Conservation (phyloP, 2,113 vertebrate species). For the Helogale parvula region DNA sequence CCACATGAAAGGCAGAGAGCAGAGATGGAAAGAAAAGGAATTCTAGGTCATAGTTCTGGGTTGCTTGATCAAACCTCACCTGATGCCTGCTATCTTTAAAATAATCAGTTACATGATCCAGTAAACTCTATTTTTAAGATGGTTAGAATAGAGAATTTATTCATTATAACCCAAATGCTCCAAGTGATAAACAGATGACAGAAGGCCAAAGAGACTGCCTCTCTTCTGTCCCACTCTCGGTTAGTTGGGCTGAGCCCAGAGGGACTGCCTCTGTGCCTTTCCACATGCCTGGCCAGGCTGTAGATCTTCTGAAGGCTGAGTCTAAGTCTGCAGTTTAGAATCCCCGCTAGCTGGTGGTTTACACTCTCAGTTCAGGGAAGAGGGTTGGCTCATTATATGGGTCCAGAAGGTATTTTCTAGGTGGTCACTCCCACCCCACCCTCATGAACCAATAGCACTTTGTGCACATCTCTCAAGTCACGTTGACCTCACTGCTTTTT, state of each 20-base stretch:
- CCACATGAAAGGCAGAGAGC: background rate
- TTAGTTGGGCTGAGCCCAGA: background rate
- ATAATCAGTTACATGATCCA: background rate
- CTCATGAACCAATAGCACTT: background rate
- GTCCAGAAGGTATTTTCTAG: background rate
- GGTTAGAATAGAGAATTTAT: background rate
- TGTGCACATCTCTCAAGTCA: background rate
- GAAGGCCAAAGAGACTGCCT: background rate
- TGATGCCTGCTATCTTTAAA: conserved; percentile 46
- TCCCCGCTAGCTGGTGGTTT: background rate
- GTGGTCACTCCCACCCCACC: background rate
- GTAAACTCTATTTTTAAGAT: background rate
- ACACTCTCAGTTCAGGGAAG: background rate
- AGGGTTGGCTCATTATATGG: background rate
- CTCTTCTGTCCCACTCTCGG: background rate
- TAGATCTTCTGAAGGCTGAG: background rate
- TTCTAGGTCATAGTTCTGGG: background rate
- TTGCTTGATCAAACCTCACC: conserved; percentile 5
- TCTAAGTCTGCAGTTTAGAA: background rate
- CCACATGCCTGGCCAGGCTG: background rate
- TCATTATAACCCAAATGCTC: background rate
- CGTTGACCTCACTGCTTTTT: rapidly evolving
- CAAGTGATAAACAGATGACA: background rate
- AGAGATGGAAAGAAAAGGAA: background rate
- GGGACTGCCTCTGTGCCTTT: background rate